Percentiles rank a stretch among this genome's conserved stretches.
Conservation (phyloP, 2,113 vertebrate genomes). For the Epinephelus moara region DNA sequence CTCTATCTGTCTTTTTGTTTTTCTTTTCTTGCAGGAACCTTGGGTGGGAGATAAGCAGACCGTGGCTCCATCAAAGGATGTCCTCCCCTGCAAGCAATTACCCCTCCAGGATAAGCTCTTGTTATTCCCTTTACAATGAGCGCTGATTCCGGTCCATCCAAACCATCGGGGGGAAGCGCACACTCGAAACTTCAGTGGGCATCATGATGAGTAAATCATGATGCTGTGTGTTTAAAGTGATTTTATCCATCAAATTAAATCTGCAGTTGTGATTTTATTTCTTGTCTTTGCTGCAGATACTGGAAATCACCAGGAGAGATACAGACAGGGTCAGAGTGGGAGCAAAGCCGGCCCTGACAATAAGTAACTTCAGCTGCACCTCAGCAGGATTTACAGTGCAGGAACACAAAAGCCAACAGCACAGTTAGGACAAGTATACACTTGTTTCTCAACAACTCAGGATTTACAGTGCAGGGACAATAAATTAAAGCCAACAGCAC, state of each 20-base stretch:
- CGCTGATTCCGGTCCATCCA: conserved; percentile 29
- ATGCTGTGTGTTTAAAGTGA: background rate
- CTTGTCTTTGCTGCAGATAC: too few species aligned
- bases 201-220: conserved; percentile 3
- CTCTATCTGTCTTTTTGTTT: conserved; percentile 28
- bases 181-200: conserved; percentile 24
- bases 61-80: conserved; percentile 63
- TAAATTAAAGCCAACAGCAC: too few species aligned
- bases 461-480: too few species aligned
- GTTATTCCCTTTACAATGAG: conserved; percentile 52
- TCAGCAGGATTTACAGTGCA: too few species aligned
- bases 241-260: background rate
- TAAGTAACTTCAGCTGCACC: too few species aligned
- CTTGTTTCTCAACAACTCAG: too few species aligned
- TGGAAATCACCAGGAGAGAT: too few species aligned
- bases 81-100: conserved; percentile 78
- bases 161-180: conserved; percentile 13
- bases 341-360: too few species aligned
- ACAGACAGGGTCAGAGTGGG: too few species aligned
- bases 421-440: too few species aligned
- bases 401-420: too few species aligned
- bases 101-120: conserved; percentile 73
- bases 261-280: background rate
- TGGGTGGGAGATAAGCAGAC: conserved; percentile 74
- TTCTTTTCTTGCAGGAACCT: conserved; percentile 50